Evolutionary conservation across 2,113 vertebrate species (phyloP), one percentile per base, ranked within the genome.

Genomic region (Leptocoma aspasia): DNA sequence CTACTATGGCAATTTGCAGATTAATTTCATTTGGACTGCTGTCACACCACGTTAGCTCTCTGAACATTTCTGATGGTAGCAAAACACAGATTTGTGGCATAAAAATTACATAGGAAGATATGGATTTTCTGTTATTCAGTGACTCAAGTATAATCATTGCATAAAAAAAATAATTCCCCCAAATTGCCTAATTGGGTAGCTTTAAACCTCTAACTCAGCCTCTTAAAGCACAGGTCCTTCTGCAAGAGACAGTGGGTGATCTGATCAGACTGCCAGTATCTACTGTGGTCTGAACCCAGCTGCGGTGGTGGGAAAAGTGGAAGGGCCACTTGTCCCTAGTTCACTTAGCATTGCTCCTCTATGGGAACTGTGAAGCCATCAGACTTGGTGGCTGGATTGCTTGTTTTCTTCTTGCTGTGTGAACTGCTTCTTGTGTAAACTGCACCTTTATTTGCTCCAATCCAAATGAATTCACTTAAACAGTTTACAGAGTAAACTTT

Each of bases 1-100:
- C 81, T 87, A 86, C 65, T 66, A 42, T 80, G 68, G 77, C 71
- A 61, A 64, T 69, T 73, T 83, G 76, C 50, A 90, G 76, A 93
- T 90, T 94, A 96, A 96, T 94, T 95, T 92, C 59, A 42, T 86
- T 88, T 88, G 88, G 85, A 82, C 92, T 80, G 57, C 82, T 93
- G 90, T 95, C 76, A 92, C 80, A 90, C 82, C 42, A 65, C 90
- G 94, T 94, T 95, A 94, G 14, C 50, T 93, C 42, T 28, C 42
- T 73, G 82, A 94, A 73, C 52, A 65, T 87, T 72, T 91, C 66
- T 76, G 70, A 45, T 50, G 31, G 45, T 21, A 78, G 49, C 30
- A 79, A 89, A 82, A 57, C 33, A 68, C 11, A 57, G 41, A 84
- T 87, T 60, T 72, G 31, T 57, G 19, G 45, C 2, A 5, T 49